phyloP scores from a whole-genome alignment of 2,797 vertebrate genomes.

The Mus minutoides region DNA sequence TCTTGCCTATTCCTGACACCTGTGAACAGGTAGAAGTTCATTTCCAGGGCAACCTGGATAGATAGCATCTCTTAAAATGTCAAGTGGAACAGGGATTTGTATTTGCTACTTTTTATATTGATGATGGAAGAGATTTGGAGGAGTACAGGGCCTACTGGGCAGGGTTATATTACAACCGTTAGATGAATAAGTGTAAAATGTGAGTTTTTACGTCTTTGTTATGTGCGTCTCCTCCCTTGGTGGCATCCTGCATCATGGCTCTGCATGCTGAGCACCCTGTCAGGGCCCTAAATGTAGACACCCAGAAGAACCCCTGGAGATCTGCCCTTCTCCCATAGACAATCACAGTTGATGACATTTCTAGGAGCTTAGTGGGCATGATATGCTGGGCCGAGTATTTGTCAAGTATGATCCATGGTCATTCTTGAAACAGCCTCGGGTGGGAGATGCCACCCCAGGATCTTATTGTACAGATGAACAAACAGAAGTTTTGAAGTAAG shows the following conservation, averaged over 20 bases:
- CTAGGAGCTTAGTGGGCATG: not conserved
- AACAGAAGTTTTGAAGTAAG: not conserved
- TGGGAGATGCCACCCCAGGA: accelerated
- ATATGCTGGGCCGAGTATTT: not conserved
- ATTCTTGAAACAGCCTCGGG: not conserved
- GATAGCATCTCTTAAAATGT: not conserved
- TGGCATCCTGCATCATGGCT: not conserved
- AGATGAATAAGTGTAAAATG: not conserved
- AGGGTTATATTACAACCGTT: not conserved
- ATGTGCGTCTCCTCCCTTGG: not conserved
- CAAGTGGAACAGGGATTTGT: not conserved
- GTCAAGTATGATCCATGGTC: not conserved
- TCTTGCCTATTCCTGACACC: no score
- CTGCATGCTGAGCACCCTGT: not conserved
- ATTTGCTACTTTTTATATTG: not conserved
- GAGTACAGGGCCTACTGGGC: not conserved
- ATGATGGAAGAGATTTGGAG: not conserved
- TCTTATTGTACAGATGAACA: not conserved
- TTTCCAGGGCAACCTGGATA: not conserved
- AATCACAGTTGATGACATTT: no score
- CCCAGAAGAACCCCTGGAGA: not conserved
- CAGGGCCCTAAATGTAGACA: not conserved
- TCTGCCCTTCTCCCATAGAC: accelerated
- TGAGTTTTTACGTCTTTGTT: not conserved
- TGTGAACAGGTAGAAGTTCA: not conserved